Evolutionary conservation across 2,888 invertebrate genomes (phyloP).

Genomic region (Drosophila dives): DNA sequence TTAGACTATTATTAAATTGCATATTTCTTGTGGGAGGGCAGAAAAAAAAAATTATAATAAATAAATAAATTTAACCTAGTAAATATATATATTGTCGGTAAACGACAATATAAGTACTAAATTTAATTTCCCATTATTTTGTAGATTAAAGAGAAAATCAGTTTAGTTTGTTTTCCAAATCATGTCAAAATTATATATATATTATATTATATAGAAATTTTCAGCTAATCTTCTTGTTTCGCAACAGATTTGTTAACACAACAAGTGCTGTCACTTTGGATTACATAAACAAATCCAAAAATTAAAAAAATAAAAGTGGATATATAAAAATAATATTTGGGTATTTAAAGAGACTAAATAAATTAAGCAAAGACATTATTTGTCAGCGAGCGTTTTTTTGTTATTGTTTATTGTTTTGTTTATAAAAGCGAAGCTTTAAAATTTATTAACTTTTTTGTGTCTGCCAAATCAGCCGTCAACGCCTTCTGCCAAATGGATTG

Average conservation of each 20-base stretch:
- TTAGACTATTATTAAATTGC: slow-evolving; percentile 17
- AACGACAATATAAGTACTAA: neutral
- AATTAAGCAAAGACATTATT: slow-evolving; percentile 59
- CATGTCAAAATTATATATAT: neutral
- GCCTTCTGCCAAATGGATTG: slow-evolving; percentile 71
- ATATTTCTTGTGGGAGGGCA: neutral
- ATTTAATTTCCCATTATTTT: neutral
- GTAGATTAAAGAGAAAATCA: neutral
- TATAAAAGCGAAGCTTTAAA: slow-evolving; percentile 27
- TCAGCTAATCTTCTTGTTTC: neutral
- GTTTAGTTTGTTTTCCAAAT: neutral
- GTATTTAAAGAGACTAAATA: slow-evolving; percentile 56
- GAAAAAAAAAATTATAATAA: neutral
- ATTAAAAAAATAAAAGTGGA: neutral
- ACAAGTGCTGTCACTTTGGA: slow-evolving; percentile 38
- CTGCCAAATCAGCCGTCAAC: slow-evolving; percentile 70
- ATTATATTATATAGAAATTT: neutral
- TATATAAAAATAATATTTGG: slow-evolving; percentile 18
- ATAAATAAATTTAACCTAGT: neutral
- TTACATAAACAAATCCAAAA: slow-evolving; percentile 23
- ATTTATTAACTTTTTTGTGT: slow-evolving; percentile 54
- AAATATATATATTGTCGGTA: neutral
- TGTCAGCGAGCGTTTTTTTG: slow-evolving; percentile 34
- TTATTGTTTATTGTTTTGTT: slow-evolving; percentile 17
- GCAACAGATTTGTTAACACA: neutral